phyloP scores from a whole-genome alignment of 2,888 invertebrate genomes.

The Drosophila gaucha region DNA sequence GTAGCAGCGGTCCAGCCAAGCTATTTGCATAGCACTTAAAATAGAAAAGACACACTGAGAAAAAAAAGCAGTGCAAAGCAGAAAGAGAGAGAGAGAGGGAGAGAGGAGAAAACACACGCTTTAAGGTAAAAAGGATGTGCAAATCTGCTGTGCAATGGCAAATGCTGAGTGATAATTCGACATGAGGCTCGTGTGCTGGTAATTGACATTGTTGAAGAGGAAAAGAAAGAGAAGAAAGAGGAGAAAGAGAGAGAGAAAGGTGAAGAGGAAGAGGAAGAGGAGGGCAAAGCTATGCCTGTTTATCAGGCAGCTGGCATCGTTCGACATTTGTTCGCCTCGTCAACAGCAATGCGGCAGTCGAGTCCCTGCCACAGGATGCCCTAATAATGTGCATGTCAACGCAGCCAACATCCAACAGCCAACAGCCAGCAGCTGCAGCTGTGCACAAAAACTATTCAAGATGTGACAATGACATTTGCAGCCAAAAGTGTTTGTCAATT shows the following conservation, averaged over 20 bases:
- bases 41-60: constrained; percentile 54
- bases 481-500: constrained; percentile 41
- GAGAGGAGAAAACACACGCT: constrained; percentile 7
- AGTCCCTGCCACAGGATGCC: constrained; percentile 24
- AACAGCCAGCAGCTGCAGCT: constrained; percentile 9
- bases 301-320: constrained; percentile 40
- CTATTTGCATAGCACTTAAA: constrained; percentile 72
- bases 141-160: constrained; percentile 53
- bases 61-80: background rate
- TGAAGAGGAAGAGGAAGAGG: background rate
- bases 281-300: constrained; percentile 25
- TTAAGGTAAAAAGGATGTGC: constrained; percentile 50
- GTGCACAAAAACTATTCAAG: constrained; percentile 39
- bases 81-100: background rate
- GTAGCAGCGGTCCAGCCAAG: constrained; percentile 38
- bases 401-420: constrained; percentile 21
- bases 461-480: constrained; percentile 58
- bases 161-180: constrained; percentile 66
- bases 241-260: background rate
- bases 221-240: background rate
- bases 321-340: constrained; percentile 17
- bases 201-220: constrained; percentile 62
- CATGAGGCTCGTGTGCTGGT: constrained; percentile 58
- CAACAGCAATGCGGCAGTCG: constrained; percentile 52
- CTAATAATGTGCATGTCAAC: constrained; percentile 51